phyloP scores from a whole-genome alignment of 1,140 invertebrate species.

The Vanessa atalanta region DNA sequence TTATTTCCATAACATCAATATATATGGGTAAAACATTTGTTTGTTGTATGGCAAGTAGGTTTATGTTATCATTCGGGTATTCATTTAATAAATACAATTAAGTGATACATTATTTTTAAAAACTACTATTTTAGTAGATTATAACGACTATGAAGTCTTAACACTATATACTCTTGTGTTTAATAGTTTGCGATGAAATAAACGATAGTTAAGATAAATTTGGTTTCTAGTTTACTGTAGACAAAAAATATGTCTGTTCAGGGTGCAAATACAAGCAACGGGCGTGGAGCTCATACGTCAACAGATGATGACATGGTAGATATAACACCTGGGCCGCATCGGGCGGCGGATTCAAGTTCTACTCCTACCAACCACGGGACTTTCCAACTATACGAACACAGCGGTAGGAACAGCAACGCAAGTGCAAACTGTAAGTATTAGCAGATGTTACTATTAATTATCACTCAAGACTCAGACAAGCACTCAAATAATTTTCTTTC shows the following conservation, averaged over 20 bases:
- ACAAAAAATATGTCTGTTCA: constrained; percentile 15
- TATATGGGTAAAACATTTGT: too few species aligned
- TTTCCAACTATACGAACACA: constrained; percentile 70
- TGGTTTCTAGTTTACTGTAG: neutral
- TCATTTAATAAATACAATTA: too few species aligned
- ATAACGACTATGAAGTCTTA: neutral
- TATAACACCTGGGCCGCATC: constrained; percentile 57
- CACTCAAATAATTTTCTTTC: too few species aligned
- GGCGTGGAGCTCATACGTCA: constrained; percentile 43
- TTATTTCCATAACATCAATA: too few species aligned
- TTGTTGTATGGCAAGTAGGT: too few species aligned
- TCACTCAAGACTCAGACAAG: too few species aligned
- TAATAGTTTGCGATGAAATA: too few species aligned
- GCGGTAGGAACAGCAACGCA: constrained; percentile 51
- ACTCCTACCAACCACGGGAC: constrained; percentile 70
- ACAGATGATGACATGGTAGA: constrained; percentile 71
- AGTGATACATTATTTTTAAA: too few species aligned
- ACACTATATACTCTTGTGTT: neutral
- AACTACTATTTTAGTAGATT: too few species aligned
- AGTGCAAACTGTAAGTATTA: constrained; percentile 57
- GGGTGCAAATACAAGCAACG: constrained; percentile 51
- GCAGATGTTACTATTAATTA: neutral
- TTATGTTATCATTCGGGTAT: too few species aligned
- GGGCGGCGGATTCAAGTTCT: constrained; percentile 41
- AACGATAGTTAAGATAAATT: neutral